Evolutionary conservation across 1,140 invertebrate genomes (phyloP), one percentile per base, ranked within the genome.

Genomic region (Battus philenor): DNA sequence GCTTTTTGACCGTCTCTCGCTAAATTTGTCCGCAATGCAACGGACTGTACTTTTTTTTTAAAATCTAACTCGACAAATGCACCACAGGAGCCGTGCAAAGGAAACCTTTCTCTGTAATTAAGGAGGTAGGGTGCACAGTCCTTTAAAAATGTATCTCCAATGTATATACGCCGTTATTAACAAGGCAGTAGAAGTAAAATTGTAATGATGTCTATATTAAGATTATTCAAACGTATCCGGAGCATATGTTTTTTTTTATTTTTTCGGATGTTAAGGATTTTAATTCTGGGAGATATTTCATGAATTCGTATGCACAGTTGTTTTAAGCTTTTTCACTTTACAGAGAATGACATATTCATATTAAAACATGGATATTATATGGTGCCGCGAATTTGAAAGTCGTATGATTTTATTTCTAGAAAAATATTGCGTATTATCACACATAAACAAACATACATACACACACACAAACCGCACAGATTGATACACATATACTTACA

Each of bases 11-110:
- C 54, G 54, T 54, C 62, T 60, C 57, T 48, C 51, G 59, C 67
- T 75, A 70, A 72, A 75, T 72, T 75, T 70, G 64, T 60, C 63
- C 54, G 67, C 71, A 61, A 52, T 62, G 45, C 55, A 58, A 33
- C 47, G 30, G 39, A 50, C 10, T 13, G 38, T 18, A 15, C 10
- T 13, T 27, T 39, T 27, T 18, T 27, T 13, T n/a, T 22, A 8
- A 3, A 10, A 24, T 15, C 12, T 22, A 15, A 15, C 36, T 39
- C 34, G 34, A 27, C 22, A 39, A 39, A 27, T 24, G 20, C 22
- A 39, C 36, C 29, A 11, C 29, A 8, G 22, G 36, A 8, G 20
- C 2, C 4, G n/a, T 11, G 36, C 22, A 39, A 16, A 13, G 36
- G 22, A 39, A 39, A 39, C 36, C 24, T 27, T 26, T 39, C 36